Evolutionary conservation across 1,140 invertebrate species (phyloP).

Genomic region (Drosophila mayri): DNA sequence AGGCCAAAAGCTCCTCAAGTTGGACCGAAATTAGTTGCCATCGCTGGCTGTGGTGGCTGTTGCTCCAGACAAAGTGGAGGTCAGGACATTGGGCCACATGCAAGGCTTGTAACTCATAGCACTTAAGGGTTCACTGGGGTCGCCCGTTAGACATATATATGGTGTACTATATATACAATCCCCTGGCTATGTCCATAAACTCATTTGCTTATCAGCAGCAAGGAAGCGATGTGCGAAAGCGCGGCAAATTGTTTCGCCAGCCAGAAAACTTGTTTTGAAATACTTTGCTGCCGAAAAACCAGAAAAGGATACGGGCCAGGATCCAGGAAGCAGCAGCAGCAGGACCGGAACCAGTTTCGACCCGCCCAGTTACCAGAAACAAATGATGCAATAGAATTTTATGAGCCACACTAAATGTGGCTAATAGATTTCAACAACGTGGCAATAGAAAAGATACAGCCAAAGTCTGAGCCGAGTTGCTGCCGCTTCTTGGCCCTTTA

Average conservation of each 20-base stretch:
- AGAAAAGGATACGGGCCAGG: constrained; percentile 43
- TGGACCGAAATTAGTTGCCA: constrained; percentile 42
- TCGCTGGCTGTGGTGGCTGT: constrained; percentile 24
- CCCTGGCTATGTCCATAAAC: constrained; percentile 68
- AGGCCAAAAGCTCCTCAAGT: constrained; percentile 20
- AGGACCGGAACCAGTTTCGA: constrained; percentile 19
- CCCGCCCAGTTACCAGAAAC: constrained; percentile 71
- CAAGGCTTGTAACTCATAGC: constrained; percentile 49
- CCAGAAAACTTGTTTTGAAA: constrained; percentile 78
- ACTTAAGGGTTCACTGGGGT: constrained; percentile 46
- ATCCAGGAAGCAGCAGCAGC: constrained; percentile 17
- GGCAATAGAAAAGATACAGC: constrained; percentile 83
- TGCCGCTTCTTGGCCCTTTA: constrained; percentile 20
- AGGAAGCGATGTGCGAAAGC: constrained; percentile 47
- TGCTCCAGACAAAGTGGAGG: constrained; percentile 31
- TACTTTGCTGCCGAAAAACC: constrained; percentile 55
- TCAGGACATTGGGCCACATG: constrained; percentile 38
- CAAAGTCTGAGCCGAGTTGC: constrained; percentile 66
- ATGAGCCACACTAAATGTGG: constrained; percentile 83
- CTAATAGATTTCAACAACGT: constrained; percentile 84
- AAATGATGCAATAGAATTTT: constrained; percentile 84
- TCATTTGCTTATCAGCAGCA: constrained; percentile 72
- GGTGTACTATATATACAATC: constrained; percentile 10
- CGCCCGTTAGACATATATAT: not conserved
- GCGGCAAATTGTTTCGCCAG: constrained; percentile 71